Base-by-base conservation (phyloP, 1,140 invertebrate species). In the Conopomorpha cramerella region DNA sequence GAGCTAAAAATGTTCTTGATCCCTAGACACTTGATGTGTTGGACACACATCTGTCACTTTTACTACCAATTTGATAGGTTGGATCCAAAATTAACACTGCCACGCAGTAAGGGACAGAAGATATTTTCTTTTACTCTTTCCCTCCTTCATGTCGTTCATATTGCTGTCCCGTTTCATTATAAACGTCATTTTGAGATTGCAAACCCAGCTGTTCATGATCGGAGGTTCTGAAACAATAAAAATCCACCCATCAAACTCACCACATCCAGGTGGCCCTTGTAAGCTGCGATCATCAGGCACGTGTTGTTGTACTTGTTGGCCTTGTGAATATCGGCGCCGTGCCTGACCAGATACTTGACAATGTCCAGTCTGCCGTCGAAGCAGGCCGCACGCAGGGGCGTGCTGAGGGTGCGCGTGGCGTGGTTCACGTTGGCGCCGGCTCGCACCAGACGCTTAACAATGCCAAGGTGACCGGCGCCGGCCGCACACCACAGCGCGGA, bases 251-350 rank as follows among this genome's bases (percentile, higher is more conserved):
- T 13, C 3, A 29, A n/a, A 82, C 84, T 82, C 48, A 91, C 89
- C 44, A 91, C 82, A 64, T 90, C 83, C 38, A 84, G 63, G 67
- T 91, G 87, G 38, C 89, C 93, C 64, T 94, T 96, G 56, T 95
- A 95, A 6, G 93, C 85, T 19, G 94, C 91, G 41, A 97, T 95
- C 95, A 97, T 97, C 6, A 98, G 77, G 57, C 93, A 96, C 1
- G 94, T 95, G 62, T 97, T 95, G 58, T 94, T 93, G 47, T 90
- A 93, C 51, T 90, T 87, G 68, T 96, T 95, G 0, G 92, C 86
- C 42, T 89, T 87, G 59, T 95, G 87, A 44, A 96, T 85, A 62
- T 95, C 84, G 0, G 92, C 92, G 6, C 83, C 82, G 56, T 95
- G 87, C 38, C 90, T 80, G 1, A 88, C 85, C 18, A 95, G 76